Base-by-base conservation (phyloP, 2,797 vertebrate genomes). In the Cuculus canorus region DNA sequence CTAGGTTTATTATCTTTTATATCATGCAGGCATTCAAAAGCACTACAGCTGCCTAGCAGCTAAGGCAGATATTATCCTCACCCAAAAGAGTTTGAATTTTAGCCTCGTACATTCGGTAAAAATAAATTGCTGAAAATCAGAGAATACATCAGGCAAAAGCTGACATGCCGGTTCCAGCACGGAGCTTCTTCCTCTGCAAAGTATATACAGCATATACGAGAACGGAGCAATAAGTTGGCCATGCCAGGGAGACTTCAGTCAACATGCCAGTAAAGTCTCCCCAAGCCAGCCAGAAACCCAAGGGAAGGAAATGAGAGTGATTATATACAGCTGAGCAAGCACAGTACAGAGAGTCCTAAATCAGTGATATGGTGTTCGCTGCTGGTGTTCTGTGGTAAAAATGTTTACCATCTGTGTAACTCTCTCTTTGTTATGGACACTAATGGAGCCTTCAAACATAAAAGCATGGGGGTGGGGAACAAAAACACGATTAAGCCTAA, bases 271-370 rank as follows among this genome's bases (percentile, higher is more conserved):
- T 53, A 65, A 86, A 79, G 94, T 63, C 89, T 96, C 92, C 90
- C 93, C 43, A 43, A 88, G 59, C 88, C 72, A 9, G 91, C 84
- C 95, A 96, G 96, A 94, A 97, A 97, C 94, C 92, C 86, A 81
- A 95, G 95, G 92, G 95, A 96, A 94, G 95, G 96, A 96, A 95
- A 96, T 93, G 94, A 94, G 90, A 94, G 94, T 95, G 94, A 97
- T 97, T 97, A 97, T 95, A 83, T 91, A 95, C 96, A 96, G 96
- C 96, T 97, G 97, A 97, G 95, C 96, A 97, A 97, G 96, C 97
- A 97, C 94, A 97, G 96, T 24, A 32, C 92, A 93, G 92, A 95
- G 89, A 93, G 87, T 90, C 92, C 91, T 96, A 93, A 82, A 95
- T 95, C 96, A 85, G 69, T 86, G 96, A 94, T 96, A 93, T 37